These are phyloP conservation scores for Lampris megalopsis DNA, from an alignment of 2,113 vertebrate genomes.

Conservation along the genomic window DNA sequence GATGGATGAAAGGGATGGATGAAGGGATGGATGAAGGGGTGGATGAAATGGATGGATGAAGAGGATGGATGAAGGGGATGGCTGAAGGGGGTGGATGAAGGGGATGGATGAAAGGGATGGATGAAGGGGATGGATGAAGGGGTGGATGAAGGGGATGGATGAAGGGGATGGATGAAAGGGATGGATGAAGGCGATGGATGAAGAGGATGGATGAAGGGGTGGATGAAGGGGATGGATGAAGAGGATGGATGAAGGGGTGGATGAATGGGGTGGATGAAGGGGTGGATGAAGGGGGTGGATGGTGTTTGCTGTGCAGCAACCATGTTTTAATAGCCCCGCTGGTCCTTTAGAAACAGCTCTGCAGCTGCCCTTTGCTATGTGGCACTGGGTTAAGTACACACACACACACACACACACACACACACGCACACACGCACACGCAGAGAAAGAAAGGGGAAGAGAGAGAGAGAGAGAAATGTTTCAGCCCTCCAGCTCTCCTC, in stretches of 20 bases:
- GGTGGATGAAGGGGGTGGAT: constrained; percentile 18
- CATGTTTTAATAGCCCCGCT: constrained; percentile 32
- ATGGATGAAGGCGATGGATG: too few species aligned
- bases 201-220: constrained; percentile 43
- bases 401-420: constrained; percentile 29
- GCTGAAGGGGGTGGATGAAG: too few species aligned
- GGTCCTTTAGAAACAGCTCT: constrained; percentile 64
- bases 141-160: constrained; percentile 14
- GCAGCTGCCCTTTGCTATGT: constrained; percentile 74
- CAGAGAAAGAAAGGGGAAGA: not conserved
- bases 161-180: constrained; percentile 48
- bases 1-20: too few species aligned
- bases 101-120: constrained; percentile 52
- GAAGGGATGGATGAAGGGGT: constrained; percentile 25
- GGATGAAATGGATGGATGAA: constrained; percentile 29
- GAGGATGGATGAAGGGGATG: constrained; percentile 43
- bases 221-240: constrained; percentile 13
- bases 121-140: not conserved
- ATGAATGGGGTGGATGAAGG: too few species aligned
- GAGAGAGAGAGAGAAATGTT: constrained; percentile 18
- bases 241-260: constrained; percentile 36
- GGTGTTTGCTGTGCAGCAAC: constrained; percentile 63
- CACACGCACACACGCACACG: not conserved
- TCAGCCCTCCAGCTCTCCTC: constrained; percentile 72
- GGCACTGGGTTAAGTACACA: constrained; percentile 62